These are phyloP conservation scores for Pegea sp. DNA, from an alignment of 23 tunicate genomes.

Conservation along the genomic window DNA sequence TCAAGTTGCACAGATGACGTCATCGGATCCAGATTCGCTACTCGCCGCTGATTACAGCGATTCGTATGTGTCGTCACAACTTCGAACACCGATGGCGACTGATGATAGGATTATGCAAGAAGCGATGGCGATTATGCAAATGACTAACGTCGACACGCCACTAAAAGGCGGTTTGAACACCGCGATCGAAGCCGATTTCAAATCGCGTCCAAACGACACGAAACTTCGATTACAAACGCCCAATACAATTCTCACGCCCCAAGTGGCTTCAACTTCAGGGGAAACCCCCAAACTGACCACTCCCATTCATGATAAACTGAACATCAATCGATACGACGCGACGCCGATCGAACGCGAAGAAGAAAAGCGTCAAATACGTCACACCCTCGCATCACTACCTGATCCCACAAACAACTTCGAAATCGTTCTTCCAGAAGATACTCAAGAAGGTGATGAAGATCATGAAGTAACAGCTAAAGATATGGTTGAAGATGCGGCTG, in stretches of 20 bases:
- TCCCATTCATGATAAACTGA: slow-evolving; percentile 83
- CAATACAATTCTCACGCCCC: slow-evolving; percentile 62
- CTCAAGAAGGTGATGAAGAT: slow-evolving; percentile 20
- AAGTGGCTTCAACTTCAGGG: slow-evolving; percentile 11
- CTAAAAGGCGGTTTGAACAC: slow-evolving; percentile 87
- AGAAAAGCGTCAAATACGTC: slow-evolving; percentile 37
- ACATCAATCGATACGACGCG: slow-evolving; percentile 50
- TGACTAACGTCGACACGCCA: slow-evolving; percentile 86
- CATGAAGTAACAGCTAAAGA: slow-evolving; percentile 4
- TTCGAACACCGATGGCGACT: slow-evolving; percentile 66
- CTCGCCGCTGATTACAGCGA: slow-evolving; percentile 47
- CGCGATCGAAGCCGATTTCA: slow-evolving; percentile 77
- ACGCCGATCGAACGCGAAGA: slow-evolving; percentile 65
- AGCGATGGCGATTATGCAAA: slow-evolving; percentile 78
- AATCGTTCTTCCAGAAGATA: slow-evolving; percentile 78
- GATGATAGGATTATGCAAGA: slow-evolving; percentile 75
- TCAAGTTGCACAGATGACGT: slow-evolving; percentile 72
- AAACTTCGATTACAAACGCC: slow-evolving; percentile 43
- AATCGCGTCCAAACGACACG: background rate
- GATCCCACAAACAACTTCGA: slow-evolving; percentile 82
- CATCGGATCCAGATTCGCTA: slow-evolving; percentile 42
- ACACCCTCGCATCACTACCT: slow-evolving; percentile 35
- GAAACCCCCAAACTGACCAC: slow-evolving; percentile 40
- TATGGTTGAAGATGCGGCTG: slow-evolving; percentile 76
- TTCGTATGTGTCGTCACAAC: slow-evolving; percentile 10